A percentile compares a stretch with the other conserved stretches of the same genome.
Evolutionary conservation across 2,113 vertebrate genomes (phyloP).

Genomic region (Orycteropus afer): DNA sequence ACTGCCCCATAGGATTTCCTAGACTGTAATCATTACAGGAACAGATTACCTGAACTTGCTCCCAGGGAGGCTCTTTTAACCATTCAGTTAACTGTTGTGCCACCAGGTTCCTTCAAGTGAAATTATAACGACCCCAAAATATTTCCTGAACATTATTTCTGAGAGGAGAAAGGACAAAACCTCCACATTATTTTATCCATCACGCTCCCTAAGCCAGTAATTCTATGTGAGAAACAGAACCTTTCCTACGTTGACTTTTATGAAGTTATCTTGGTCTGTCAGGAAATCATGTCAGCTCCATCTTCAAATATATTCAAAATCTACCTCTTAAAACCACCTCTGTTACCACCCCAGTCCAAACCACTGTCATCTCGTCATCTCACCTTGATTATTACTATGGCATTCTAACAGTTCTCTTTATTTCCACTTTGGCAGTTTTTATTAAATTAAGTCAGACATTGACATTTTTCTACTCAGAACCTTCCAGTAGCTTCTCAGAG

Average conservation of each 20-base stretch:
- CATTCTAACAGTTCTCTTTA: not conserved
- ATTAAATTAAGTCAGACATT: not conserved
- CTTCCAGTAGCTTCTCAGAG: not conserved
- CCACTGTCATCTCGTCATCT: not conserved
- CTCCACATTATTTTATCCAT: not conserved
- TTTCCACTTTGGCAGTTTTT: not conserved
- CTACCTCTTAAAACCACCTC: not conserved
- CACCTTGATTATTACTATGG: not conserved
- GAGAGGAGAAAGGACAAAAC: not conserved
- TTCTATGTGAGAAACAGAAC: slow-evolving; percentile 8
- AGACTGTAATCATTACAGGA: too few species aligned
- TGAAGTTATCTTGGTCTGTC: not conserved
- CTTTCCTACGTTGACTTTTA: slow-evolving; percentile 8
- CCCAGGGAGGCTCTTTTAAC: too few species aligned
- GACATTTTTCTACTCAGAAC: too few species aligned
- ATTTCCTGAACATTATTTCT: not conserved
- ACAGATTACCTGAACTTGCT: too few species aligned
- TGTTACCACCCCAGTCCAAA: not conserved
- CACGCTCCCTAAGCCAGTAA: not conserved
- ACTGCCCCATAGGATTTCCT: too few species aligned
- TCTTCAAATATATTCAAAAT: not conserved
- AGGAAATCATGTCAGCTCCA: too few species aligned
- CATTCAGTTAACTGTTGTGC: too few species aligned
- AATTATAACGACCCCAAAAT: not conserved
- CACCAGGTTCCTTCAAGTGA: too few species aligned